phyloP scores from a whole-genome alignment of 1,140 invertebrate species.

The Leptestheria dahalacensis region DNA sequence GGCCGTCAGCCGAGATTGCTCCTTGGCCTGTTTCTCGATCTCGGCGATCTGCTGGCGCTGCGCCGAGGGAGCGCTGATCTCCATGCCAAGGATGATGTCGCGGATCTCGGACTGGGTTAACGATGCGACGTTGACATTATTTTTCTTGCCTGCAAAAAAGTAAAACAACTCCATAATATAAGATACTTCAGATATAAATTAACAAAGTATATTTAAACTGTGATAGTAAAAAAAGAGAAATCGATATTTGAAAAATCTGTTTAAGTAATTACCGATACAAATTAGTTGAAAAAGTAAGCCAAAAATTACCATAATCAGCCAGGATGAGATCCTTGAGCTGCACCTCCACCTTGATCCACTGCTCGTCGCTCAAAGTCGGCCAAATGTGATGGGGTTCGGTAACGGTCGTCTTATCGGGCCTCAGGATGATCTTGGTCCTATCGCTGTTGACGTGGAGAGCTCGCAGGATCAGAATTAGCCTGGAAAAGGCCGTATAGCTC shows the following conservation, averaged over 20 bases:
- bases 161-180: too few species aligned
- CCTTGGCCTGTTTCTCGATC: conserved; percentile 99
- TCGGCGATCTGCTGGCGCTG: conserved; percentile 98
- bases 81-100: conserved; percentile 98
- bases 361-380: conserved; percentile 91
- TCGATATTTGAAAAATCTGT: too few species aligned
- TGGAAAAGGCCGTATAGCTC: conserved; percentile 90
- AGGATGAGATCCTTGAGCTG: conserved; percentile 95
- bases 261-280: too few species aligned
- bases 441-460: conserved; percentile 98
- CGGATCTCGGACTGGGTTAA: conserved; percentile 97
- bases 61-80: conserved; percentile 95
- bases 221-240: too few species aligned
- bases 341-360: conserved; percentile 99
- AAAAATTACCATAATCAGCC: conserved; percentile 97
- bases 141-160: too few species aligned
- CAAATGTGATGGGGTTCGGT: conserved; percentile 99
- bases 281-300: too few species aligned
- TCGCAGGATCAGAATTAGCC: conserved; percentile 87
- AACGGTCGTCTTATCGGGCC: conserved; percentile 96
- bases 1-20: conserved; percentile 93
- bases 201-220: too few species aligned
- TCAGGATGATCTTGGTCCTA: conserved; percentile 91
- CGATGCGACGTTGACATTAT: conserved; percentile 97
- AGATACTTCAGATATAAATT: too few species aligned